Evolutionary conservation across 2,113 vertebrate species (phyloP), one percentile per base, ranked within the genome.

Genomic region (Tor tambroides): DNA sequence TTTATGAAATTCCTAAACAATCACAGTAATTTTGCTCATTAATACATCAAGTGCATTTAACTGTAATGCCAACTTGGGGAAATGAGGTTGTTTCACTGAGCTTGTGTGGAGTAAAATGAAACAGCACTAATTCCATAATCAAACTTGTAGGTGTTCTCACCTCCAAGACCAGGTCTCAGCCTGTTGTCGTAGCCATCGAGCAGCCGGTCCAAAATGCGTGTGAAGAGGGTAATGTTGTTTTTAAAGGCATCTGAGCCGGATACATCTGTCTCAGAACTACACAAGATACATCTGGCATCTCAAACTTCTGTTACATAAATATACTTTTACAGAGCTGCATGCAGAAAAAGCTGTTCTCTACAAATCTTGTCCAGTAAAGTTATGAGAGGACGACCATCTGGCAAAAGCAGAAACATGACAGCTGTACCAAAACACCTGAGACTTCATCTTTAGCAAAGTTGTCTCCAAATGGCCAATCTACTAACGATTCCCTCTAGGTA

Each of bases 101-200:
- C 38, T 38, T 38, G 38, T 38, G 38, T 38, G 38, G 38, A 38
- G 38, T 38, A 38, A 38, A 38, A 38, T 43, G 43, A 43, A 38
- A 21, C 23, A 28, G 19, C 77, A 10, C n/a, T 35, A 14, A n/a
- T 80, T 80, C 21, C 30, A 11, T 12, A 49, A 14, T 14, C 46
- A 49, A 3, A 49, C 11, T 4, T 94, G 56, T 19, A 17, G 11
- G n/a, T 21, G 14, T 35, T 23, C 89, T 91, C 75, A 95, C 94
- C 94, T 90, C 94, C 94, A 19, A 95, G 88, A 21, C 97, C 97
- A 0, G 97, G 97, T 90, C 97, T 91, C 65, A 98, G 92, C 23
- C 97, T 93, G 92, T 98, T 98, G 93, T 98, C 97, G 0, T 98
- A 98, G 19, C 97, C 97, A 71, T 98, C 97, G 90, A 98, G 87